phyloP scores from a whole-genome alignment of 2,113 vertebrate genomes.

The Isichthys henryi region DNA sequence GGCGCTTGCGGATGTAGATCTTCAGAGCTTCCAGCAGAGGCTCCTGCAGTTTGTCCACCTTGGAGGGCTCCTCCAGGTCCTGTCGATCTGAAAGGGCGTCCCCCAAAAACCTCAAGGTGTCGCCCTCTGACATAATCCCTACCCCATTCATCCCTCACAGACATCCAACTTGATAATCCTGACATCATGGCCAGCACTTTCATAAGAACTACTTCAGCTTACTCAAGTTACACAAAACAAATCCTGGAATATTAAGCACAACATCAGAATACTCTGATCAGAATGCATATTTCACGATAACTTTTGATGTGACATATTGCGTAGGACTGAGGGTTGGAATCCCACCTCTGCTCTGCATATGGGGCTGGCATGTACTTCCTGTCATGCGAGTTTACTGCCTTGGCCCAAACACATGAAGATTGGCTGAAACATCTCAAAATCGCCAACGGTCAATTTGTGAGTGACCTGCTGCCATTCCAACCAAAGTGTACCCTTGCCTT shows the following conservation, averaged over 20 bases:
- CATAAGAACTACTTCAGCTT: not conserved
- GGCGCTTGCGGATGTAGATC: constrained; percentile 85
- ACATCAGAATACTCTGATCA: not conserved
- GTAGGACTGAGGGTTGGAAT: not conserved
- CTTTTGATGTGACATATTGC: not conserved
- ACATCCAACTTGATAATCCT: not conserved
- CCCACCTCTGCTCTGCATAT: not conserved
- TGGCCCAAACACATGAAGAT: not conserved
- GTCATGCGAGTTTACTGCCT: not conserved
- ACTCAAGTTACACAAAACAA: not conserved
- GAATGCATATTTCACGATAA: not conserved
- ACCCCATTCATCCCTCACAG: not conserved
- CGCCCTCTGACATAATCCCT: not conserved
- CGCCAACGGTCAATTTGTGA: not conserved
- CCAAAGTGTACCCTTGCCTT: not conserved
- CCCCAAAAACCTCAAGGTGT: not conserved
- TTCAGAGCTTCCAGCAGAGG: constrained; percentile 88
- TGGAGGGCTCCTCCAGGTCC: constrained; percentile 87
- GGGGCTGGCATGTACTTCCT: not conserved
- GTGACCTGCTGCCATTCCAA: not conserved
- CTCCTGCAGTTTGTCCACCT: constrained; percentile 91
- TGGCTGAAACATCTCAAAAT: not conserved
- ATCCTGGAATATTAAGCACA: not conserved
- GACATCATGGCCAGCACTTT: not conserved
- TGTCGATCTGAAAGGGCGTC: constrained; percentile 73